These are phyloP conservation scores for Cossypha heuglini DNA, from an alignment of 2,797 vertebrate species.

Conservation along the genomic window DNA sequence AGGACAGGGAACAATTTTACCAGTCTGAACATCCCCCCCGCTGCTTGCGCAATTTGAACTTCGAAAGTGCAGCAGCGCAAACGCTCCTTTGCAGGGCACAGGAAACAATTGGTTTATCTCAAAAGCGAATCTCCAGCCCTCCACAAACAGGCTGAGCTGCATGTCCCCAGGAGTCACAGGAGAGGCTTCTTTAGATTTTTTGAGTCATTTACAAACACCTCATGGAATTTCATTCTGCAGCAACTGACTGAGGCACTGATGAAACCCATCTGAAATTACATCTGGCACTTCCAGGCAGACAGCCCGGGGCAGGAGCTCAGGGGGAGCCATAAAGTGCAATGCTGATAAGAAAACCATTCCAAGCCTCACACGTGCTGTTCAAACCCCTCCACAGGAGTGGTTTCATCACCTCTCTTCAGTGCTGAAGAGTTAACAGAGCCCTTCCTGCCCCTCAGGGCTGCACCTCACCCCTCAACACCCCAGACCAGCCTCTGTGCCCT, in stretches of 20 bases:
- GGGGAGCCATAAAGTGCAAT: not conserved
- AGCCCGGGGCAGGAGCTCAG: not conserved
- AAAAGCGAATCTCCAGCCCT: not conserved
- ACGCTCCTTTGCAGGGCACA: rapidly evolving
- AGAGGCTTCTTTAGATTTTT: not conserved
- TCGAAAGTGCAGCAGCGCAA: not conserved
- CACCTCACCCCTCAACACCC: not conserved
- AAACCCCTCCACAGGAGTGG: not conserved
- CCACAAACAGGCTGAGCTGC: not conserved
- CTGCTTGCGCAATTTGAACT: rapidly evolving
- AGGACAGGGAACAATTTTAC: not conserved
- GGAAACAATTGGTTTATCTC: not conserved
- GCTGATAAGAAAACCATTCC: not conserved
- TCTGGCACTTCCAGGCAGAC: constrained; percentile 10
- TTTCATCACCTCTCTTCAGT: not conserved
- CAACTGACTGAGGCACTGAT: not conserved
- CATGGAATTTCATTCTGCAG: constrained; percentile 4
- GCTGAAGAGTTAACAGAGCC: not conserved
- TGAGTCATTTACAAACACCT: not conserved
- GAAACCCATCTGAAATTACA: constrained; percentile 15
- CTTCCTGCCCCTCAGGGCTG: not conserved
- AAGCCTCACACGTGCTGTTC: not conserved
- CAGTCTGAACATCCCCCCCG: not conserved
- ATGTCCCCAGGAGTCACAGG: not conserved
- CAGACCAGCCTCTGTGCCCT: rapidly evolving